phyloP scores from a whole-genome alignment of 2,797 vertebrate genomes.

The Pelochelys cantorii region DNA sequence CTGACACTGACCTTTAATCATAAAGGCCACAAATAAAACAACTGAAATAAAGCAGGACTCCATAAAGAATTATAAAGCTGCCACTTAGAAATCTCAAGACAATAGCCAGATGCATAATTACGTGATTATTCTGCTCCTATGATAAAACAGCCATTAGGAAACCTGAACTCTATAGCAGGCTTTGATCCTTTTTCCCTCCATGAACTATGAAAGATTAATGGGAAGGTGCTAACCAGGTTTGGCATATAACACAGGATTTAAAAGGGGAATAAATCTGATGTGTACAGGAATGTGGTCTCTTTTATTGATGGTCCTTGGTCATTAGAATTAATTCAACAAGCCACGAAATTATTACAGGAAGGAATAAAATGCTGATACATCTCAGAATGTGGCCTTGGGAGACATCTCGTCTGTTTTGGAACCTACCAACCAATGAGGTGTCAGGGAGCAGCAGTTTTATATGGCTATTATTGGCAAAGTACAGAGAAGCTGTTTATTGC shows the following conservation, averaged over 20 bases:
- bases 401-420: rapidly evolving
- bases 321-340: conserved; percentile 23
- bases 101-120: conserved; percentile 25
- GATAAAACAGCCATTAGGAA: conserved; percentile 62
- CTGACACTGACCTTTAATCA: conserved; percentile 59
- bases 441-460: neutral
- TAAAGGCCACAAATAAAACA: conserved; percentile 50
- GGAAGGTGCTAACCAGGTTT: neutral
- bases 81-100: neutral
- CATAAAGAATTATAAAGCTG: conserved; percentile 53
- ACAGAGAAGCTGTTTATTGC: conserved; percentile 31
- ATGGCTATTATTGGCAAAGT: neutral
- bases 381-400: neutral
- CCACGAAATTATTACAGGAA: neutral
- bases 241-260: neutral
- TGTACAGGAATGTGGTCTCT: neutral
- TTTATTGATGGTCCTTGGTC: conserved; percentile 25
- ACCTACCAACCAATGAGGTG: neutral
- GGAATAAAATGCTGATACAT: neutral
- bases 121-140: conserved; percentile 53
- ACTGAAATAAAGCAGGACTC: conserved; percentile 20
- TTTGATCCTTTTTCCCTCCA: conserved; percentile 7
- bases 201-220: conserved; percentile 28
- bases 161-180: conserved; percentile 54
- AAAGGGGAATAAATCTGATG: conserved; percentile 22